phyloP scores from a whole-genome alignment of 92 coral and sea anemone species.

The Epizoanthus rinbou region DNA sequence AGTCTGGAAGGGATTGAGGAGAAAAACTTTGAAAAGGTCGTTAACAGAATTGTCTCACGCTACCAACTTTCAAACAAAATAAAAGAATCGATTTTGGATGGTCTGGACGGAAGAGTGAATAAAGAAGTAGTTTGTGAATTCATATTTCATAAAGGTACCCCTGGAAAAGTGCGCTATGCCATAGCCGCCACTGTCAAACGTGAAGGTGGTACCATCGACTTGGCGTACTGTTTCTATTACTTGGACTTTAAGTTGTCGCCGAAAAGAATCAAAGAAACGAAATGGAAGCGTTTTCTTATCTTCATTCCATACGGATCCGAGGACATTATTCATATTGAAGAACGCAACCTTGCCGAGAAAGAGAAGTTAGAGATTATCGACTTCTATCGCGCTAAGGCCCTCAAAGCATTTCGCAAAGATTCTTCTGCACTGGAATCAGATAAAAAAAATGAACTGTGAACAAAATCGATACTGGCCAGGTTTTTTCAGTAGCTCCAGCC shows the following conservation, averaged over 20 bases:
- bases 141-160: slow-evolving; percentile 33
- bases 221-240: slow-evolving; percentile 49
- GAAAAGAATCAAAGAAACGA: slow-evolving; percentile 19
- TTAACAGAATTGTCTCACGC: slow-evolving; percentile 39
- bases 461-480: background rate
- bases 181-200: slow-evolving; percentile 32
- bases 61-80: slow-evolving; percentile 25
- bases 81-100: slow-evolving; percentile 42
- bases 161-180: slow-evolving; percentile 47
- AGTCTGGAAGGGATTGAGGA: slow-evolving; percentile 34
- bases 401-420: slow-evolving; percentile 41
- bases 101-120: slow-evolving; percentile 7
- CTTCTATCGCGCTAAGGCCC: slow-evolving; percentile 42
- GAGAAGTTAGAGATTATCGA: slow-evolving; percentile 26
- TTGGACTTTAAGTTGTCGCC: slow-evolving; percentile 60
- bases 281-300: slow-evolving; percentile 12
- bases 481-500: too few species aligned
- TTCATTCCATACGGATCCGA: slow-evolving; percentile 18
- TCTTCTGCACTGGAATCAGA: slow-evolving; percentile 9
- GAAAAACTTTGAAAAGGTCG: slow-evolving; percentile 39
- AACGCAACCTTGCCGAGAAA: slow-evolving; percentile 39
- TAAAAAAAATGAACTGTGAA: background rate
- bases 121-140: slow-evolving; percentile 41
- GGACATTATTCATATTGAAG: slow-evolving; percentile 30
- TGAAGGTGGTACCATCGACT: slow-evolving; percentile 44